These are phyloP conservation scores for Ceyx melanurus DNA, from an alignment of 2,113 vertebrate species.

Conservation along the genomic window DNA sequence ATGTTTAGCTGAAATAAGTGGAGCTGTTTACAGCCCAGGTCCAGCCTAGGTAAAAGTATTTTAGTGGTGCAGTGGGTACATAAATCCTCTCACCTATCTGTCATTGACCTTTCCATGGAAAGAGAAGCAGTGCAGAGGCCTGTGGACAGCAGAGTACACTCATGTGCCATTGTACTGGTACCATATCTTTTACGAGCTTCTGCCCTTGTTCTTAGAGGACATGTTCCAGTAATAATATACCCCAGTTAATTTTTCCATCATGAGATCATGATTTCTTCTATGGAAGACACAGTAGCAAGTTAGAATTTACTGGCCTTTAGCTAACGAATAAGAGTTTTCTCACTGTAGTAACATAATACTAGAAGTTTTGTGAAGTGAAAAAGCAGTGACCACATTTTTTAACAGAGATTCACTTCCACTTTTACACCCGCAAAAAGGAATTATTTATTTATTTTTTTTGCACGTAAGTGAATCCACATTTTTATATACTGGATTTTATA, in stretches of 20 bases:
- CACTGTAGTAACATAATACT: not conserved
- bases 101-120: constrained; percentile 66
- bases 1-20: constrained; percentile 9
- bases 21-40: constrained; percentile 19
- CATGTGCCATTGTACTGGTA: not conserved
- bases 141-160: not conserved
- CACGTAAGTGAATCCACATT: not conserved
- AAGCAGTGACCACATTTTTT: not conserved
- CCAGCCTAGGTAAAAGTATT: constrained; percentile 14
- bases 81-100: constrained; percentile 48
- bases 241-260: constrained; percentile 28
- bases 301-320: not conserved
- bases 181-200: constrained; percentile 14
- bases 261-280: constrained; percentile 43
- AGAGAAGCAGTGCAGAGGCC: not conserved
- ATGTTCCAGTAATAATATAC: constrained; percentile 46
- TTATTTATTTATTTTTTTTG: not conserved
- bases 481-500: not conserved
- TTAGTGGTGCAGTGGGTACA: not conserved
- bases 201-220: constrained; percentile 56
- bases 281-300: not conserved
- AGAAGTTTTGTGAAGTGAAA: not conserved
- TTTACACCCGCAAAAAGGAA: not conserved
- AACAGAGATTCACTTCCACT: not conserved
- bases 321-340: not conserved